These are phyloP conservation scores for Hydra vulgaris DNA, from an alignment of 30 jellyfish, hydroid and myxozoan species.

Conservation along the genomic window DNA sequence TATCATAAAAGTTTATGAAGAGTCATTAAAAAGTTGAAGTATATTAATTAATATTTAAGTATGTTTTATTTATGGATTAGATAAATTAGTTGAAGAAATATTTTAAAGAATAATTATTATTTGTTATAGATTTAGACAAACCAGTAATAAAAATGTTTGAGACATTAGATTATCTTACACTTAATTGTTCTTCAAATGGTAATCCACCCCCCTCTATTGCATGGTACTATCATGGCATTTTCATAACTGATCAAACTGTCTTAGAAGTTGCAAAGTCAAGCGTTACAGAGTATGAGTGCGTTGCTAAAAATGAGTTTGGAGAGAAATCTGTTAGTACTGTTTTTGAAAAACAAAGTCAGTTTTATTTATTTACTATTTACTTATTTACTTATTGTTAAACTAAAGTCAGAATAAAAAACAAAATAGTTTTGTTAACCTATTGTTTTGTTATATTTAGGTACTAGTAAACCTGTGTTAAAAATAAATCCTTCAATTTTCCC, in stretches of 20 bases:
- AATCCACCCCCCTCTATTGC: not conserved
- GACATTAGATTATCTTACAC: not conserved
- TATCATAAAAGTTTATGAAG: no score
- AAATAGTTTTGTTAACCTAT: no score
- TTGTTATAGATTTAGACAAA: not conserved
- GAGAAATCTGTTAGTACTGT: not conserved
- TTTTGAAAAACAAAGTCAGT: not conserved
- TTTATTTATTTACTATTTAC: no score
- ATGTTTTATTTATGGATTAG: no score
- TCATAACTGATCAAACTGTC: not conserved
- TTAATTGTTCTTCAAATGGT: not conserved
- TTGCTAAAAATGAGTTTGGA: not conserved
- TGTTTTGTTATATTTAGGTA: not conserved
- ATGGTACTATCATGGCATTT: not conserved
- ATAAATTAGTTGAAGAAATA: not conserved
- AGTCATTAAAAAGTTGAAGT: no score
- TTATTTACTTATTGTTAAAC: no score
- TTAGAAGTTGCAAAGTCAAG: not conserved
- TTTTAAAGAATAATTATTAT: not conserved
- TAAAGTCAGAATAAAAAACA: no score
- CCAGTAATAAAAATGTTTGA: not conserved
- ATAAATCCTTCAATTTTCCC: not conserved
- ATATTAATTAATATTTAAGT: no score
- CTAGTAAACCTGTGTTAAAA: not conserved
- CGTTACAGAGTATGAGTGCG: not conserved